Conservation (phyloP, 2,888 invertebrate species). For the Caenorhabditis sp. region DNA sequence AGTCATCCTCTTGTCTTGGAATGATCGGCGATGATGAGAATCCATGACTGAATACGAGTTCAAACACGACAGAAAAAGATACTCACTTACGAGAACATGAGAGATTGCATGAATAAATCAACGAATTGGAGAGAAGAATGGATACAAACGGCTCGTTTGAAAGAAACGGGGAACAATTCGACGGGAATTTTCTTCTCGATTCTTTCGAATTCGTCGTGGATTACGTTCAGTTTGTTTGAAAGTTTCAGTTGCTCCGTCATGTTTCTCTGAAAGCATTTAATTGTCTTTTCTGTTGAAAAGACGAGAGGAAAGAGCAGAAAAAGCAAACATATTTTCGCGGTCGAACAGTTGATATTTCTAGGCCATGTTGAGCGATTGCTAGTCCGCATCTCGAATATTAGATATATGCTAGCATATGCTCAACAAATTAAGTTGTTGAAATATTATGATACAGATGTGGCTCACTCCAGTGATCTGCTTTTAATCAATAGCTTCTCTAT, state of each 20-base stretch:
- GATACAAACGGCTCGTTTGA: slow-evolving; percentile 51
- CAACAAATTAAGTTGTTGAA: too few species aligned
- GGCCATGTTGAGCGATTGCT: too few species aligned
- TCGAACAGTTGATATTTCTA: too few species aligned
- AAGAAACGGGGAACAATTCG: slow-evolving; percentile 28
- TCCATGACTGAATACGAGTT: slow-evolving; percentile 41
- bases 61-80: not conserved
- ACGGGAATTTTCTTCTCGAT: not conserved
- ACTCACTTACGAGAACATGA: slow-evolving; percentile 50
- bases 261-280: too few species aligned
- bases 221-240: not conserved
- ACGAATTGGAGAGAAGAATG: slow-evolving; percentile 58
- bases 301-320: too few species aligned
- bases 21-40: slow-evolving; percentile 44
- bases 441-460: too few species aligned
- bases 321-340: too few species aligned
- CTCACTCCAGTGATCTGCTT: too few species aligned
- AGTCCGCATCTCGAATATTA: too few species aligned
- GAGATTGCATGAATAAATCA: slow-evolving; percentile 47
- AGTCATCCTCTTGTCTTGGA: not conserved
- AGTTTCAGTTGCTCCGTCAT: not conserved
- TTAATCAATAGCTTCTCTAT: too few species aligned
- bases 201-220: not conserved
- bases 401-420: too few species aligned
- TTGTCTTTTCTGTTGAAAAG: too few species aligned